These are phyloP conservation scores for Epirrhoe alternata DNA, from an alignment of 2,888 invertebrate genomes.

Conservation along the genomic window DNA sequence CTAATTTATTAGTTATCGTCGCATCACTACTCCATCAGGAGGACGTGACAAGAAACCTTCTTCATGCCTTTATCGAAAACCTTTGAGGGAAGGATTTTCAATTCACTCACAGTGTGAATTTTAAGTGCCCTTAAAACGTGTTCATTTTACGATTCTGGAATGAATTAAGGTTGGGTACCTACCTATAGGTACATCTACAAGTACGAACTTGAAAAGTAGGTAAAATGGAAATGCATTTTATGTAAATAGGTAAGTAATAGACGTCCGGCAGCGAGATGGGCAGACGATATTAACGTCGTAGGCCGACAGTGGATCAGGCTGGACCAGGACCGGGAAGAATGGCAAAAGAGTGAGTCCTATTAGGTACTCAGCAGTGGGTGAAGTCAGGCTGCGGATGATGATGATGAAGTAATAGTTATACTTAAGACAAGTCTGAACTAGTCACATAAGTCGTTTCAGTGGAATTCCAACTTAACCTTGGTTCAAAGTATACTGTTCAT, in stretches of 20 bases:
- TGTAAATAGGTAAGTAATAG: no score
- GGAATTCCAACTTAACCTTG: constrained; percentile 18
- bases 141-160: constrained; percentile 46
- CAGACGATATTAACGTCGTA: no score
- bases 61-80: constrained; percentile 51
- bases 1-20: constrained; percentile 32
- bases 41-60: constrained; percentile 58
- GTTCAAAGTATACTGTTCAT: constrained; percentile 30
- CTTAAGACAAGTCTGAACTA: no score
- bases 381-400: no score
- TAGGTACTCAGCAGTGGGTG: no score
- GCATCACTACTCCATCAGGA: constrained; percentile 48
- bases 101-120: constrained; percentile 58
- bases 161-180: constrained; percentile 32
- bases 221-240: no score
- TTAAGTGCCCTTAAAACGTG: constrained; percentile 53
- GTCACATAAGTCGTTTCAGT: not conserved
- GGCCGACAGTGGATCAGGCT: no score
- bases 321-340: no score
- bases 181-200: not conserved
- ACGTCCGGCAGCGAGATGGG: no score
- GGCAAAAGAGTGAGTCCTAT: no score
- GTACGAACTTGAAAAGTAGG: not conserved
- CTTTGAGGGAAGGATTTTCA: constrained; percentile 56
- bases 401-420: no score